Conservation (phyloP, 2,888 invertebrate genomes). For the Drosophila acutilabella region DNA sequence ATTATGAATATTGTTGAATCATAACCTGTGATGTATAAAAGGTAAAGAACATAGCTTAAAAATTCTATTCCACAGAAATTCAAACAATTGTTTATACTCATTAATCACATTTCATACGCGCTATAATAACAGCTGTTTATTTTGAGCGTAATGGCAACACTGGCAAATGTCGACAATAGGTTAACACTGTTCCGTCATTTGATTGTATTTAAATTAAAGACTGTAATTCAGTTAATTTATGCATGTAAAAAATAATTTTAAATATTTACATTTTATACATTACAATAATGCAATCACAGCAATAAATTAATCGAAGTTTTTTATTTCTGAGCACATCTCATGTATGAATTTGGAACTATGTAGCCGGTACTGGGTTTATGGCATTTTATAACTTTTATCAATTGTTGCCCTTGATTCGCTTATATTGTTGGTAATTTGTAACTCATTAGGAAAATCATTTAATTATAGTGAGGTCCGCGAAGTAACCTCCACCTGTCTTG, state of each 20-base stretch:
- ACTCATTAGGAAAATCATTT: conserved; percentile 20
- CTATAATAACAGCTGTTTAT: conserved; percentile 14
- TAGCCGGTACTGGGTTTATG: conserved; percentile 3
- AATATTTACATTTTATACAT: not conserved
- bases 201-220: not conserved
- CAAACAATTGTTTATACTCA: too few relatives aligned
- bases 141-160: conserved; percentile 1
- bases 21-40: too few relatives aligned
- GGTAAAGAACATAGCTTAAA: too few relatives aligned
- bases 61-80: too few relatives aligned
- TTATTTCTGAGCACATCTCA: not conserved
- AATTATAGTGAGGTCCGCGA: conserved; percentile 19
- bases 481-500: conserved; percentile 40
- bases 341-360: not conserved
- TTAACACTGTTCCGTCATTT: conserved; percentile 8
- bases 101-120: not conserved
- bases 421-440: conserved; percentile 10
- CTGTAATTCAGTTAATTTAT: not conserved
- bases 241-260: not conserved
- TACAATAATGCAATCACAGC: too few relatives aligned
- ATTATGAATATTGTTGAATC: too few relatives aligned
- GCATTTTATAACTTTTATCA: not conserved
- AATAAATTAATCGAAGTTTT: not conserved
- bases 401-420: not conserved
- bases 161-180: not conserved